Evolutionary conservation across 2,797 vertebrate genomes (phyloP).

Genomic region (Dallia pectoralis): DNA sequence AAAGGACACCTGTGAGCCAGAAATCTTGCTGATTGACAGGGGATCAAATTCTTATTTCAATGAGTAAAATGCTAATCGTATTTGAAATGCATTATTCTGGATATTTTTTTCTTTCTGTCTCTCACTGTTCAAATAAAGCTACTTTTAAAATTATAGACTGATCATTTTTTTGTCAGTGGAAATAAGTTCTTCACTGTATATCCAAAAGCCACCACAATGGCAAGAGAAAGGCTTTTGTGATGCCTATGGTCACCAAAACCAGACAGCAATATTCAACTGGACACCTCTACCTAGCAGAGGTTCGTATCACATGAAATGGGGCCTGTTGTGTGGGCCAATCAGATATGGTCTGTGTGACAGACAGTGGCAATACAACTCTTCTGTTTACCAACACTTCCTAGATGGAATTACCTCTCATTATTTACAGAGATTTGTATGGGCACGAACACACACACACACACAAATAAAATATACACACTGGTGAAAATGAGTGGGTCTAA

Average conservation of each 20-base stretch:
- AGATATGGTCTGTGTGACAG: slow-evolving; percentile 4
- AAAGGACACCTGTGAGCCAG: too few relatives aligned
- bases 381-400: slow-evolving; percentile 1
- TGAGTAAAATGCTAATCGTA: too few relatives aligned
- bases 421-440: slow-evolving; percentile 23
- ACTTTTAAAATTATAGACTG: too few relatives aligned
- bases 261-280: slow-evolving; percentile 3
- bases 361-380: slow-evolving; percentile 5
- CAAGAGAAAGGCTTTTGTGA: background rate
- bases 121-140: too few relatives aligned
- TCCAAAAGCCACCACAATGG: background rate
- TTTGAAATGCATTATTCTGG: too few relatives aligned
- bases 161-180: too few relatives aligned
- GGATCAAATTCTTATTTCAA: too few relatives aligned
- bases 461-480: too few relatives aligned
- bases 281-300: slow-evolving; percentile 3
- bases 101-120: too few relatives aligned
- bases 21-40: too few relatives aligned
- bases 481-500: slow-evolving; percentile 38
- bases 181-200: too few relatives aligned
- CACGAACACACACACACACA: slow-evolving; percentile 33
- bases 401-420: slow-evolving; percentile 14
- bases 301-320: slow-evolving; percentile 1
- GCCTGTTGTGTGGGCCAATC: slow-evolving; percentile 3
- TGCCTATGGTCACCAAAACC: background rate